Percentiles rank a stretch among this genome's conserved stretches.
Conservation (phyloP, 2,797 vertebrate species). For the Rhynchotus rufescens region DNA sequence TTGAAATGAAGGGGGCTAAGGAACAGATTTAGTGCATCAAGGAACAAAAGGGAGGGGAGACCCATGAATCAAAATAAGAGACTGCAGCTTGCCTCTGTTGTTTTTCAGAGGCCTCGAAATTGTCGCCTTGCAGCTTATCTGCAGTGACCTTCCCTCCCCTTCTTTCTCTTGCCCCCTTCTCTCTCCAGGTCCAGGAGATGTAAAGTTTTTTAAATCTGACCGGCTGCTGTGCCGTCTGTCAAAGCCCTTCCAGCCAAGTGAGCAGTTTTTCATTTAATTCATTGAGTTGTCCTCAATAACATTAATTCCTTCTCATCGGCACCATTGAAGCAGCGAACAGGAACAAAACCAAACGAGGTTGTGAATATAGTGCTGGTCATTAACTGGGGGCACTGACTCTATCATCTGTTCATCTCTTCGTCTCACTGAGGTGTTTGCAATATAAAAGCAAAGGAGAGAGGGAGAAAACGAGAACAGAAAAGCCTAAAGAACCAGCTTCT, state of each 20-base stretch:
- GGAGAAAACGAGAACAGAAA: conserved; percentile 36
- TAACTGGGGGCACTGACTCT: conserved; percentile 80
- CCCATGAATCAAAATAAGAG: conserved; percentile 76
- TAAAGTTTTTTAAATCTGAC: conserved; percentile 76
- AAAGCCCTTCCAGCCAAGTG: conserved; percentile 82
- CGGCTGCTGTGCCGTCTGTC: conserved; percentile 85
- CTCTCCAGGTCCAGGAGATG: conserved; percentile 57
- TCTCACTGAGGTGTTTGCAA: conserved; percentile 16
- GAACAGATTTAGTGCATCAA: conserved; percentile 83
- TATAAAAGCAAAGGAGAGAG: not conserved
- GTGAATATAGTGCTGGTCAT: conserved; percentile 87
- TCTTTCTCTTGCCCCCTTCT: conserved; percentile 48
- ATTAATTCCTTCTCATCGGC: conserved; percentile 80
- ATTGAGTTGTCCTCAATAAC: conserved; percentile 75
- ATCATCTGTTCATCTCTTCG: conserved; percentile 74
- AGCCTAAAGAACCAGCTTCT: not conserved
- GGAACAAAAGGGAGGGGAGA: conserved; percentile 76
- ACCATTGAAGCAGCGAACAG: conserved; percentile 65
- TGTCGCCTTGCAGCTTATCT: conserved; percentile 72
- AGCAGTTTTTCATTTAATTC: conserved; percentile 82
- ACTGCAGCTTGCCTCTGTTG: conserved; percentile 73
- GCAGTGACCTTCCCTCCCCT: conserved; percentile 59
- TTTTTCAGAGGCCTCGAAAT: conserved; percentile 67
- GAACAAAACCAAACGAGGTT: conserved; percentile 80
- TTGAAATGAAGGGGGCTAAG: conserved; percentile 81